Conservation (phyloP, 2,113 vertebrate genomes). For the Alectura lathami region DNA sequence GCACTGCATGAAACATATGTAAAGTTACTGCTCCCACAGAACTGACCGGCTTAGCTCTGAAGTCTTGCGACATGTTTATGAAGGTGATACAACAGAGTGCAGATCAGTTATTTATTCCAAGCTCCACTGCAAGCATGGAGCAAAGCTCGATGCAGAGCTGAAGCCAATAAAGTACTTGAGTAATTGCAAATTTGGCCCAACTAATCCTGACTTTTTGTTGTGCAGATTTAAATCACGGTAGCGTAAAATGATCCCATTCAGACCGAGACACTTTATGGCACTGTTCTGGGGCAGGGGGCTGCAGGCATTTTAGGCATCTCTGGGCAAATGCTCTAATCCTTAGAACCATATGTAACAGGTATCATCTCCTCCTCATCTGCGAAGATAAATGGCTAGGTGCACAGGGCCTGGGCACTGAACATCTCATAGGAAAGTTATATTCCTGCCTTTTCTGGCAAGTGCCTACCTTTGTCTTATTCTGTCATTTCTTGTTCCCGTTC, state of each 20-base stretch:
- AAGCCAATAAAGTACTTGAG: conserved; percentile 26
- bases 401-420: accelerated
- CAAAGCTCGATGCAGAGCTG: not conserved
- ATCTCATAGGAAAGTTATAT: not conserved
- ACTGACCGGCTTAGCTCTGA: not conserved
- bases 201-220: not conserved
- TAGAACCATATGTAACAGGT: not conserved
- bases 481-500: not conserved
- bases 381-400: not conserved
- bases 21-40: not conserved
- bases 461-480: not conserved
- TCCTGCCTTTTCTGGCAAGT: not conserved
- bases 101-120: not conserved
- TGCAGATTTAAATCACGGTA: conserved; percentile 14
- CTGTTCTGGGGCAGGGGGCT: not conserved
- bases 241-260: not conserved
- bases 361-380: not conserved
- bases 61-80: not conserved
- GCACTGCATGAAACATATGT: not conserved
- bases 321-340: not conserved
- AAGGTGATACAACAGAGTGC: not conserved
- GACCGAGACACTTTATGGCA: accelerated
- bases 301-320: not conserved
- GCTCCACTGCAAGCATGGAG: accelerated
- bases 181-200: conserved; percentile 11